Evolutionary conservation across 1,140 invertebrate species (phyloP).

Genomic region (Lepidostoma basale): DNA sequence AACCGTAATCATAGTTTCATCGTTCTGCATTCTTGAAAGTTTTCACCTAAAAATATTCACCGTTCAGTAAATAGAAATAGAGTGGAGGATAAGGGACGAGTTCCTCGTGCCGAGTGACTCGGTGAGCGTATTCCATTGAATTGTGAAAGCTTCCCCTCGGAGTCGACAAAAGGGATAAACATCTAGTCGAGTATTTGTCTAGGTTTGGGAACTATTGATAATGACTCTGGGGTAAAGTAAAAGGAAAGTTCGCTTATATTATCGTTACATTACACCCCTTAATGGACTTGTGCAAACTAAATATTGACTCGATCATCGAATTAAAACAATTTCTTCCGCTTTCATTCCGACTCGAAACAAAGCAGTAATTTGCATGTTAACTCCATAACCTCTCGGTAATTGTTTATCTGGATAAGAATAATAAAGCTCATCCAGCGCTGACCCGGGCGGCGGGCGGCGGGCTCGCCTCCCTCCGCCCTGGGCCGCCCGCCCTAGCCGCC

Average conservation of each 20-base stretch:
- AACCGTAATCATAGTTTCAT: too few relatives aligned
- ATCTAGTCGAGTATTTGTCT: slow-evolving; percentile 1
- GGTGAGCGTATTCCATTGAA: neutral
- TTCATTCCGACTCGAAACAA: neutral
- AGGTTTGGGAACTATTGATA: neutral
- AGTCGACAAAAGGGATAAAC: neutral
- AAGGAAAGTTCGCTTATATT: neutral
- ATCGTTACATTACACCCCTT: slow-evolving; percentile 8
- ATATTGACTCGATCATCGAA: neutral
- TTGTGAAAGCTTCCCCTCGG: neutral
- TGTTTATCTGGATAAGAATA: slow-evolving; percentile 27
- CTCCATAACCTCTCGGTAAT: slow-evolving; percentile 1
- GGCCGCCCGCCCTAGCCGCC: neutral
- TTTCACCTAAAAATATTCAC: too few relatives aligned
- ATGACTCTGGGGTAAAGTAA: neutral
- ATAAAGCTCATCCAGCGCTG: slow-evolving; percentile 23
- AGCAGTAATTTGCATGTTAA: slow-evolving; percentile 2
- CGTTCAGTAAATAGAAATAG: too few relatives aligned
- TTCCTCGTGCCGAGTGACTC: too few relatives aligned
- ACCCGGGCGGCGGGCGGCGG: slow-evolving; percentile 6
- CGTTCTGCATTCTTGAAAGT: too few relatives aligned
- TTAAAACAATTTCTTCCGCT: neutral
- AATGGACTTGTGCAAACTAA: slow-evolving; percentile 7
- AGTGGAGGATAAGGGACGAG: too few relatives aligned
- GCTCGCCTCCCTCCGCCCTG: neutral